phyloP scores from a whole-genome alignment of 2,888 invertebrate species.

The Rhorus exstirpatorius region DNA sequence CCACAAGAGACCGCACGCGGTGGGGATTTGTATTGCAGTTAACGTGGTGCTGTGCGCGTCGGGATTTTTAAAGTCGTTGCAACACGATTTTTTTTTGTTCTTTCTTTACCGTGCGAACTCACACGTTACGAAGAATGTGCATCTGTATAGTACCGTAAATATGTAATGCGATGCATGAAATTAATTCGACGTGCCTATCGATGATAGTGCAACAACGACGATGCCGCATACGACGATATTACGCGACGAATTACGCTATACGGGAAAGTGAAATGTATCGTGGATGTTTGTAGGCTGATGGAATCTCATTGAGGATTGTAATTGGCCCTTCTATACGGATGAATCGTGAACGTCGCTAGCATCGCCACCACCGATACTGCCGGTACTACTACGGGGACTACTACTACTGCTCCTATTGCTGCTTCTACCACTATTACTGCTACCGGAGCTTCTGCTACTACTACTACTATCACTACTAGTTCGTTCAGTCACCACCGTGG shows the following conservation, averaged over 20 bases:
- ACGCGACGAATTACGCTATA: conserved; percentile 3
- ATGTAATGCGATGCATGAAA: background rate
- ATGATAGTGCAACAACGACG: conserved; percentile 4
- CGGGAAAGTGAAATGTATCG: conserved; percentile 16
- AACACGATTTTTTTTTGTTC: background rate
- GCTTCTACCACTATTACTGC: conserved; percentile 22
- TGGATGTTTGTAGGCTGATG: background rate
- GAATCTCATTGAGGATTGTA: conserved; percentile 37
- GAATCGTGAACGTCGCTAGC: conserved; percentile 49
- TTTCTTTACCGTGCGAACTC: too few species aligned
- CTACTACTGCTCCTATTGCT: conserved; percentile 14
- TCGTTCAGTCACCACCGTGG: conserved; percentile 46
- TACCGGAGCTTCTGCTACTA: conserved; percentile 7
- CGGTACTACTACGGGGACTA: conserved; percentile 15
- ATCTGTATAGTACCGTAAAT: too few species aligned
- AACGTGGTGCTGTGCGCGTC: background rate
- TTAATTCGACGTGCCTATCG: background rate
- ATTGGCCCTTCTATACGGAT: conserved; percentile 50
- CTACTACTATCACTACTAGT: conserved; percentile 38
- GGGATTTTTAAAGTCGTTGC: background rate
- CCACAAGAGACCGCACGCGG: conserved; percentile 1
- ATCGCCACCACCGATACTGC: conserved; percentile 37
- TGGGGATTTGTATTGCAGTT: conserved; percentile 6
- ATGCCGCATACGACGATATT: conserved; percentile 33
- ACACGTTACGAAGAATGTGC: background rate